Percentiles rank a stretch among this genome's conserved stretches.
Conservation (phyloP, 1,140 invertebrate species). For the Drosophila eugracilis region DNA sequence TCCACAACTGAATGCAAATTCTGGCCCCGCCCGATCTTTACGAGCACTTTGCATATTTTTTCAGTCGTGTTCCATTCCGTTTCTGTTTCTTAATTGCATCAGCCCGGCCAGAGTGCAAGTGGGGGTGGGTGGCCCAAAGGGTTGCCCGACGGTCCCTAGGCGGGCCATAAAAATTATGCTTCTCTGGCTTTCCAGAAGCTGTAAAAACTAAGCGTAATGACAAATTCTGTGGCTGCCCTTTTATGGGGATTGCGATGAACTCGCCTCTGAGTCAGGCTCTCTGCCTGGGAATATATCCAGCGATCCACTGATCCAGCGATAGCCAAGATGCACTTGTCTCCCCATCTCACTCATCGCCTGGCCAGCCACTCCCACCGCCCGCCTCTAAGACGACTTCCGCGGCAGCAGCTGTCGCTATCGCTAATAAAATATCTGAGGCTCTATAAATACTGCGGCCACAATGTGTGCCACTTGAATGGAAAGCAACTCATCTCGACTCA, state of each 20-base stretch:
- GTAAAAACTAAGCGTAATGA: slow-evolving; percentile 75
- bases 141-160: slow-evolving; percentile 31
- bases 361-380: background rate
- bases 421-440: slow-evolving; percentile 68
- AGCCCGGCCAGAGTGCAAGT: slow-evolving; percentile 17
- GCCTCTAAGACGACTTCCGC: background rate
- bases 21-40: slow-evolving; percentile 16
- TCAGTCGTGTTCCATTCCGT: slow-evolving; percentile 39
- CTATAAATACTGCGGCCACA: slow-evolving; percentile 63
- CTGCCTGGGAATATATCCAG: background rate
- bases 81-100: slow-evolving; percentile 69
- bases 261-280: slow-evolving; percentile 16
- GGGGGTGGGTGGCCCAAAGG: slow-evolving; percentile 21
- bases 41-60: slow-evolving; percentile 55
- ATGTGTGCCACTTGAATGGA: slow-evolving; percentile 70
- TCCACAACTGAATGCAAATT: slow-evolving; percentile 83
- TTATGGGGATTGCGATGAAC: slow-evolving; percentile 51
- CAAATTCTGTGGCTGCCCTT: slow-evolving; percentile 53
- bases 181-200: slow-evolving; percentile 59
- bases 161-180: slow-evolving; percentile 58
- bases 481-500: slow-evolving; percentile 13
- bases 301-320: slow-evolving; percentile 2
- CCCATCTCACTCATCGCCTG: slow-evolving; percentile 32
- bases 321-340: slow-evolving; percentile 31
- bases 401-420: slow-evolving; percentile 55